phyloP scores from a whole-genome alignment of 2,113 vertebrate genomes.

The Hymenochirus boettgeri region DNA sequence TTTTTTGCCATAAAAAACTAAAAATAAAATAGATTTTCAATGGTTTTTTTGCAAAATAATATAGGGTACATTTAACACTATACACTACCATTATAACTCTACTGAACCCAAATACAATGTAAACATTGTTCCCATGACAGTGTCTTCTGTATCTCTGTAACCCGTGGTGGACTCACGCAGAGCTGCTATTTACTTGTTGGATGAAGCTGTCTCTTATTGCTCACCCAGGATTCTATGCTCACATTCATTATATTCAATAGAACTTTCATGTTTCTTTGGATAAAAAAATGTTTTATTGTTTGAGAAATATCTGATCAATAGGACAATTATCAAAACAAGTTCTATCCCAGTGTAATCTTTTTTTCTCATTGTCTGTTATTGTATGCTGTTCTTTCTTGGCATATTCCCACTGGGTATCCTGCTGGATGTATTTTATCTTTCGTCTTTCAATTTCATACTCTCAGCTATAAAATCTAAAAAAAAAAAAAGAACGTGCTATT shows the following conservation, averaged over 20 bases:
- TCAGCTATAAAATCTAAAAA: not conserved
- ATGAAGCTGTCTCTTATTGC: not conserved
- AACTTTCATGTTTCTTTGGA: not conserved
- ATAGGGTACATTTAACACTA: no score
- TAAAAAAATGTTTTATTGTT: not conserved
- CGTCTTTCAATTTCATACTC: not conserved
- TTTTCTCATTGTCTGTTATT: constrained; percentile 1
- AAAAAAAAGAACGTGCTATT: not conserved
- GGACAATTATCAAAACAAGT: constrained; percentile 15
- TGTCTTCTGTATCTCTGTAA: not conserved
- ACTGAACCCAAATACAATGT: not conserved
- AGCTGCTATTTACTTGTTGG: not conserved
- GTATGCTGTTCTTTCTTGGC: not conserved
- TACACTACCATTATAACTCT: no score
- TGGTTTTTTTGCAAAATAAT: no score
- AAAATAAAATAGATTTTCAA: no score
- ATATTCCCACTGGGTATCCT: no score
- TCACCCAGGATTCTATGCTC: not conserved
- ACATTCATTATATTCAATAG: not conserved
- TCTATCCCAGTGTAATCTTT: not conserved
- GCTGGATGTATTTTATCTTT: not conserved
- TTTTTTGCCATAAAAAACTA: no score
- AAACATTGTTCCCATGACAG: not conserved
- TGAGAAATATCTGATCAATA: constrained; percentile 10
- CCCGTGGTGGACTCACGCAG: not conserved